phyloP scores from a whole-genome alignment of 1,140 invertebrate genomes.

The Ridgeia piscesae region DNA sequence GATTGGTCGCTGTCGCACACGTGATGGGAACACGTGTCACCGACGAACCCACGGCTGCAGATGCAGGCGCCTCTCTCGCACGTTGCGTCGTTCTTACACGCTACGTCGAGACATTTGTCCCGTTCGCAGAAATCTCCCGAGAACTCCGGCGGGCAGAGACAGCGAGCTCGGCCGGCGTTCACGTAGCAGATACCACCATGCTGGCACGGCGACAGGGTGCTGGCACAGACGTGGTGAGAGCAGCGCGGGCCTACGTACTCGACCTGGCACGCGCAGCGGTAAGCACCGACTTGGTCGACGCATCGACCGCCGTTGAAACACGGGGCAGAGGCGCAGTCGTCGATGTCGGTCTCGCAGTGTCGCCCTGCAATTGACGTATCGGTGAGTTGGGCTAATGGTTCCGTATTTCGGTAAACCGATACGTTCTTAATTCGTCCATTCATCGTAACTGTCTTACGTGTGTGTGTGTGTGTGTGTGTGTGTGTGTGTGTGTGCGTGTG shows the following conservation, averaged over 20 bases:
- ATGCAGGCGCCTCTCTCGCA: neutral
- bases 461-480: no score
- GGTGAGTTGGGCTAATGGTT: neutral
- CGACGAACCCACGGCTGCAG: neutral
- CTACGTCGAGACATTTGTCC: constrained; percentile 34
- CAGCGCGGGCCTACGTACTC: neutral
- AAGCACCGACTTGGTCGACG: neutral
- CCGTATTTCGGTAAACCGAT: no score
- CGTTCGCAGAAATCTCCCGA: constrained; percentile 59
- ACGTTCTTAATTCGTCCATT: no score
- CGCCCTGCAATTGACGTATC: neutral
- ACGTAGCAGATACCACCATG: constrained; percentile 59
- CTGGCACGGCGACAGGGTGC: constrained; percentile 32
- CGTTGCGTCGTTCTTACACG: constrained; percentile 34
- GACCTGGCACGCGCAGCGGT: neutral
- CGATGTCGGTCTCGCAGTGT: neutral
- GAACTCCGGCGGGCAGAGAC: constrained; percentile 60
- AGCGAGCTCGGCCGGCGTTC: constrained; percentile 73
- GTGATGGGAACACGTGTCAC: neutral
- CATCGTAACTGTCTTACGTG: no score
- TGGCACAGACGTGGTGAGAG: neutral
- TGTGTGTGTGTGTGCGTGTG: no score
- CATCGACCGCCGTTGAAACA: neutral
- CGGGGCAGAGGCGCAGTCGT: neutral
- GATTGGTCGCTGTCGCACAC: constrained; percentile 55